phyloP scores from a whole-genome alignment of 1,140 invertebrate species.

The Coptotermes formosanus region DNA sequence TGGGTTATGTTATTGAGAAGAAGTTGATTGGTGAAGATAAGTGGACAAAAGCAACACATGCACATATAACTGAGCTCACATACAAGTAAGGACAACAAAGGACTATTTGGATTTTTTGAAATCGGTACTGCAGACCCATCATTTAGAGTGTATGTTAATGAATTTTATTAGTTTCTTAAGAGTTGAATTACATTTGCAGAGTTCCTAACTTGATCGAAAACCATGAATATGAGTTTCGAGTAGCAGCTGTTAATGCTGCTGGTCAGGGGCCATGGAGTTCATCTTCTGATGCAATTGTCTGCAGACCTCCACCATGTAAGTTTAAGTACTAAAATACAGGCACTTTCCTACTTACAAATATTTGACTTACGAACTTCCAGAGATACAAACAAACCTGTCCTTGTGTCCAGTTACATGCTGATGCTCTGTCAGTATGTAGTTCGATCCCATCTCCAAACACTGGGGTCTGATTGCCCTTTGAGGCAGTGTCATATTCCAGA shows the following conservation, averaged over 20 bases:
- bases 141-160: no score
- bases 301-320: constrained; percentile 77
- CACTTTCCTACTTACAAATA: no score
- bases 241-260: constrained; percentile 93
- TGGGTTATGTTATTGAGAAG: constrained; percentile 92
- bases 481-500: no score
- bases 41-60: constrained; percentile 86
- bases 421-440: no score
- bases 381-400: no score
- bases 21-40: constrained; percentile 82
- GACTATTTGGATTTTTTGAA: neutral
- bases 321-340: constrained; percentile 33
- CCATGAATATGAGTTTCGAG: constrained; percentile 96
- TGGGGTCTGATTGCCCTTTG: no score
- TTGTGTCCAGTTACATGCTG: no score
- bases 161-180: neutral
- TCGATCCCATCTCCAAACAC: no score
- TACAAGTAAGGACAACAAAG: constrained; percentile 54
- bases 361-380: no score
- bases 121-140: neutral
- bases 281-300: constrained; percentile 86
- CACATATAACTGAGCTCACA: constrained; percentile 75
- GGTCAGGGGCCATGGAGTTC: constrained; percentile 91
- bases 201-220: constrained; percentile 90
- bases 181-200: constrained; percentile 45